Evolutionary conservation across 2,888 invertebrate genomes (phyloP).

Genomic region (Hemithea aestivaria): DNA sequence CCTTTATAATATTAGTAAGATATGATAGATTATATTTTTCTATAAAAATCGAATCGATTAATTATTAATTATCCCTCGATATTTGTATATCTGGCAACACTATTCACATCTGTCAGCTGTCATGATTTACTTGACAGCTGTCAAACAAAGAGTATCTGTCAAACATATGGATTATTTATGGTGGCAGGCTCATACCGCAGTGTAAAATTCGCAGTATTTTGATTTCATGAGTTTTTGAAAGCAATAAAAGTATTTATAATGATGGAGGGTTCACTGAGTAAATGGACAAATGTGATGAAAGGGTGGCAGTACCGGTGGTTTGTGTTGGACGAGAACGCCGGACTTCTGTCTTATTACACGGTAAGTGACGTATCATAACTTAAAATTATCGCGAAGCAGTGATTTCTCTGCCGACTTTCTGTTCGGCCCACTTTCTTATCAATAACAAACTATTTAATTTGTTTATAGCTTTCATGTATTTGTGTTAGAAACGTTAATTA

Average conservation of each 20-base stretch:
- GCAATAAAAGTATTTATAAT: constrained; percentile 53
- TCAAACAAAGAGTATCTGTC: too few relatives aligned
- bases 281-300: constrained; percentile 99
- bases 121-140: constrained; percentile 1
- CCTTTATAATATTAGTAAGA: too few relatives aligned
- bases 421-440: constrained; percentile 37
- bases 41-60: too few relatives aligned
- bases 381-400: constrained; percentile 12
- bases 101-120: constrained; percentile 31
- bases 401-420: constrained; percentile 23
- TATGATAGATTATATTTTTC: too few relatives aligned
- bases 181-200: constrained; percentile 49
- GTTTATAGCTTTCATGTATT: constrained; percentile 3
- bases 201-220: constrained; percentile 61
- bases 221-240: constrained; percentile 22
- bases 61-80: constrained; percentile 16
- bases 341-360: constrained; percentile 97
- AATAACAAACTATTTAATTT: constrained; percentile 12
- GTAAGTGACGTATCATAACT: constrained; percentile 82
- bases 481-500: neutral
- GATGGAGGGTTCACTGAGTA: constrained; percentile 96
- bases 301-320: constrained; percentile 99
- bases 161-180: constrained; percentile 70
- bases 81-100: constrained; percentile 37
- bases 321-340: constrained; percentile 97